These are phyloP conservation scores for Patella caerulea DNA, from an alignment of 2,888 invertebrate genomes.

Conservation along the genomic window DNA sequence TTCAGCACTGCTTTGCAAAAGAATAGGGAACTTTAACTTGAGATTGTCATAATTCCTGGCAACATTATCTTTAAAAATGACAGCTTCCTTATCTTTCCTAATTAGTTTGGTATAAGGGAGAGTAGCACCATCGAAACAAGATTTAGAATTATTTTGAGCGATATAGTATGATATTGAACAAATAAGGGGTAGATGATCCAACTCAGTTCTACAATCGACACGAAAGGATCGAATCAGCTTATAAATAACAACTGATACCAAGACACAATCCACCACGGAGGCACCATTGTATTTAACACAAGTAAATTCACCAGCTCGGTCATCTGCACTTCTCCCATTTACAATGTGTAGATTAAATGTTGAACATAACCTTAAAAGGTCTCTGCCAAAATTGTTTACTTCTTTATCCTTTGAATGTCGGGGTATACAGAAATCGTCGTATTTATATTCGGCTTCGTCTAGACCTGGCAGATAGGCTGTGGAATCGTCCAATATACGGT, in stretches of 20 bases:
- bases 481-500: conserved; percentile 1
- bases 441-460: neutral
- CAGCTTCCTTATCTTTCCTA: too few relatives aligned
- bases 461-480: neutral
- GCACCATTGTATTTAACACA: conserved; percentile 8
- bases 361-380: neutral
- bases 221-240: neutral
- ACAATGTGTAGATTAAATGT: conserved; percentile 10
- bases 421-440: neutral
- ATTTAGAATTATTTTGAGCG: neutral
- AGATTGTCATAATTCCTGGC: too few relatives aligned
- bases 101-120: too few relatives aligned
- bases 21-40: neutral
- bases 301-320: neutral
- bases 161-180: neutral
- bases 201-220: conserved; percentile 1
- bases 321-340: neutral
- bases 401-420: conserved; percentile 4
- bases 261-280: neutral
- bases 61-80: too few relatives aligned
- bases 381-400: conserved; percentile 2
- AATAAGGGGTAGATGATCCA: neutral
- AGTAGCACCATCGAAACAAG: too few relatives aligned
- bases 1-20: neutral
- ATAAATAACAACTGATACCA: neutral